Evolutionary conservation across 2,113 vertebrate genomes (phyloP).

Genomic region (Desmodus rotundus): DNA sequence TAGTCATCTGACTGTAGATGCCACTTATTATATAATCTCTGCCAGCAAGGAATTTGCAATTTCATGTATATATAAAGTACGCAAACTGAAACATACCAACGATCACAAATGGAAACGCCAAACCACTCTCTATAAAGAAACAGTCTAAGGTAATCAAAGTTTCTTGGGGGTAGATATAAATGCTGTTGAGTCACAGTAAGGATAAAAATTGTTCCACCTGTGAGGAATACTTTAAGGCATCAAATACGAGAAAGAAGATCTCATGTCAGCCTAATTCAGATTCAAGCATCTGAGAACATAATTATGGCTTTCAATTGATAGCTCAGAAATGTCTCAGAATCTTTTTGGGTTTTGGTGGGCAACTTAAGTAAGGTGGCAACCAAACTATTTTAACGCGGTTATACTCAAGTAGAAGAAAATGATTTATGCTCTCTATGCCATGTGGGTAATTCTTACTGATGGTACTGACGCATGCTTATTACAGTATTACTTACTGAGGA

Average conservation of each 20-base stretch:
- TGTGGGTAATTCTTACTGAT: background rate
- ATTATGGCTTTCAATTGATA: background rate
- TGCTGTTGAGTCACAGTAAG: background rate
- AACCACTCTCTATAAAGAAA: background rate
- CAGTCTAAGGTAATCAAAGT: background rate
- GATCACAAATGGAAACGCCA: background rate
- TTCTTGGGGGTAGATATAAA: background rate
- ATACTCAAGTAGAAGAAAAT: background rate
- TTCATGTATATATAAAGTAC: background rate
- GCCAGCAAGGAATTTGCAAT: background rate
- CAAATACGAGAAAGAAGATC: background rate
- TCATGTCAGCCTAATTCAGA: background rate
- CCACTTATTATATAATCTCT: background rate
- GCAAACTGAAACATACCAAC: background rate
- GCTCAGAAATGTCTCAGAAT: background rate
- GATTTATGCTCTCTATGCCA: background rate
- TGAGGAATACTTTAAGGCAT: background rate
- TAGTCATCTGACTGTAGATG: background rate
- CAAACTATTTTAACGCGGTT: background rate
- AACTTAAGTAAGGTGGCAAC: background rate
- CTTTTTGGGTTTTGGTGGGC: background rate
- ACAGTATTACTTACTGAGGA: constrained; percentile 86
- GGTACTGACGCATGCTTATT: background rate
- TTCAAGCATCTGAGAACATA: background rate
- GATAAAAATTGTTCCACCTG: background rate